A percentile compares a stretch with the other conserved stretches of the same genome.
Evolutionary conservation across 2,113 vertebrate genomes (phyloP).

Genomic region (Orycteropus afer): DNA sequence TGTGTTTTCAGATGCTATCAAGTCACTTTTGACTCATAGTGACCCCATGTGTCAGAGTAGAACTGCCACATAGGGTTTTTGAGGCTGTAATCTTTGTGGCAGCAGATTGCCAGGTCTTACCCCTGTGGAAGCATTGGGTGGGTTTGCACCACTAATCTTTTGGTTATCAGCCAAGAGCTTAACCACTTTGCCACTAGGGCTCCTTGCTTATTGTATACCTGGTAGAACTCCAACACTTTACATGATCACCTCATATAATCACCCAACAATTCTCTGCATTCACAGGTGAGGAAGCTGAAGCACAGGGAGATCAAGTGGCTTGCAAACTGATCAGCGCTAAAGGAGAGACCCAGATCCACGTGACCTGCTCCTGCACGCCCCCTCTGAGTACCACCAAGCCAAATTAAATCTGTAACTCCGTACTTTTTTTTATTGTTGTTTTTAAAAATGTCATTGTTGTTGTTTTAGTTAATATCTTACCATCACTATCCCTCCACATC

Average conservation of each 20-base stretch:
- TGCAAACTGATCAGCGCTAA: background rate
- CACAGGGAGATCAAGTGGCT: background rate
- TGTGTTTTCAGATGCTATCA: background rate
- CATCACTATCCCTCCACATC: background rate
- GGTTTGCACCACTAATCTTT: background rate
- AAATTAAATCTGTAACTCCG: background rate
- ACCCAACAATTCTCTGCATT: background rate
- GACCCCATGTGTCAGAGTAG: background rate
- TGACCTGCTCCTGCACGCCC: background rate
- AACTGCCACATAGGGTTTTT: background rate
- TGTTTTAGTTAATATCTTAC: background rate
- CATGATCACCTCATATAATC: background rate
- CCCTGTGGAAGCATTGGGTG: too few species aligned
- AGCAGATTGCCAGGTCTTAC: too few species aligned
- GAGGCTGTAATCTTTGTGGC: too few species aligned
- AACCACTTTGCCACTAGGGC: too few species aligned
- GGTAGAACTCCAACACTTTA: background rate
- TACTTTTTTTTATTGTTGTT: background rate
- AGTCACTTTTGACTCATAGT: background rate
- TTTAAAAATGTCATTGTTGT: background rate
- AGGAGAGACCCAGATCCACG: background rate
- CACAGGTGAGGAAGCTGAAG: constrained; percentile 33
- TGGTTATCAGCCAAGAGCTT: background rate
- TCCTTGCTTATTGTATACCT: background rate
- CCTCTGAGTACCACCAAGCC: background rate